Conservation (phyloP, 2,797 vertebrate species). For the Coregonus sp. region DNA sequence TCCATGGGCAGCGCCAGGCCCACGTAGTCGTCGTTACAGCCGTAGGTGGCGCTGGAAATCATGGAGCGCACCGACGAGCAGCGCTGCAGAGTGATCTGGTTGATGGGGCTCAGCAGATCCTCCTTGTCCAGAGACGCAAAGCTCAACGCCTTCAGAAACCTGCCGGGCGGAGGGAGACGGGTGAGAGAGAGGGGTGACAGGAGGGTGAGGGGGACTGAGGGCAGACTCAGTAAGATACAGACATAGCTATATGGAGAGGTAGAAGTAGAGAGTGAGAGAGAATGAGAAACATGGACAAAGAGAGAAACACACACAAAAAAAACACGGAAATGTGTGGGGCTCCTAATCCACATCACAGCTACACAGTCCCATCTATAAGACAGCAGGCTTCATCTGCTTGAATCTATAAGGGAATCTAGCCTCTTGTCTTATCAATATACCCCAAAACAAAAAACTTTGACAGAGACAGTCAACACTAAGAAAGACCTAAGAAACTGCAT, state of each 20-base stretch:
- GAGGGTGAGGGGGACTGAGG: conserved; percentile 58
- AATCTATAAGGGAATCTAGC: too few species aligned
- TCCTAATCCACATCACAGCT: not conserved
- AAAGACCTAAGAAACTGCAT: too few species aligned
- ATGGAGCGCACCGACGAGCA: conserved; percentile 97
- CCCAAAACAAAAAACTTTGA: too few species aligned
- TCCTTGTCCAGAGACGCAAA: conserved; percentile 98
- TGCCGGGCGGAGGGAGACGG: conserved; percentile 69
- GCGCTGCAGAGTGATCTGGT: conserved; percentile 93
- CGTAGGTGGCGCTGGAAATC: conserved; percentile 92
- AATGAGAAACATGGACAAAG: conserved; percentile 30
- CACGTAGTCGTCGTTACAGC: conserved; percentile 93
- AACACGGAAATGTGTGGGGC: conserved; percentile 9
- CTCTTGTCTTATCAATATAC: too few species aligned
- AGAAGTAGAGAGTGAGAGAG: conserved; percentile 10
- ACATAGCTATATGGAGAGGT: conserved; percentile 40
- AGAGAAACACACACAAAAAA: conserved; percentile 34
- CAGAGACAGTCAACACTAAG: too few species aligned
- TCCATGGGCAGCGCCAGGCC: conserved; percentile 94
- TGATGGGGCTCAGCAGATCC: conserved; percentile 96
- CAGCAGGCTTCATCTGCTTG: not conserved
- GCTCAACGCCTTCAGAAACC: conserved; percentile 98
- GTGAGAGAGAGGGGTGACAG: conserved; percentile 45
- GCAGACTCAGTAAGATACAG: conserved; percentile 52
- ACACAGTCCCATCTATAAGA: not conserved